Base-by-base conservation (phyloP, 2,888 invertebrate species). In the Eucera pruinosa region DNA sequence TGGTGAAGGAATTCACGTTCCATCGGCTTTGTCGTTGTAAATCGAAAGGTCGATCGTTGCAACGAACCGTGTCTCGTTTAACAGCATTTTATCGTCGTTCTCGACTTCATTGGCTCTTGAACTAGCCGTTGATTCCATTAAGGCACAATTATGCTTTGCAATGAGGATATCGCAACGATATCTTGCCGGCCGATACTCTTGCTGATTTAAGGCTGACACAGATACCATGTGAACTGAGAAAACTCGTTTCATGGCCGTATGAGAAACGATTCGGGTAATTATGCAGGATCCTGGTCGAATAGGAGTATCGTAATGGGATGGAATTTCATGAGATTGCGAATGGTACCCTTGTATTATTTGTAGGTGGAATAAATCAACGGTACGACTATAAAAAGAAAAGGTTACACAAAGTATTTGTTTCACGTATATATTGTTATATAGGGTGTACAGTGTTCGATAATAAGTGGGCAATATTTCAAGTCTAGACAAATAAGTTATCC, bases 21-120 rank as follows among this genome's bases (percentile, higher is more conserved):
- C 45, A 2, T 39, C 25, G 41, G 52, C 6, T 48, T 75, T 55
- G 65, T 65, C 60, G 74, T 50, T 57, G 64, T 83, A 80, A 83
- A 83, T 80, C 73, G 83, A 69, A 72, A 73, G 80, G 73, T 76
- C 80, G 80, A 78, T 75, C 61, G 75, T 30, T 65, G 62, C 55
- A 41, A 43, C 64, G 45, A 64, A 27, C 43, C 60, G 47, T 70
- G 25, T 50, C 79, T 52, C 61, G 61, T 64, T 58, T 41, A 54
- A 54, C 65, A 43, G 27, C 69, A 61, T 75, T 74, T 82, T 71
- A 70, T 61, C 77, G 50, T 23, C 18, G 23, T 18, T 41, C 15
- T 43, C 50, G 50, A 52, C 65, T 45, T 20, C 72, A 43, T 55
- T 43, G 52, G 52, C 36, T 27, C 36, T 58, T 43, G 48, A 52